A percentile compares a stretch with the other conserved stretches of the same genome.
phyloP scores from a whole-genome alignment of 2,113 vertebrate genomes.

The Oophaga pumilio region DNA sequence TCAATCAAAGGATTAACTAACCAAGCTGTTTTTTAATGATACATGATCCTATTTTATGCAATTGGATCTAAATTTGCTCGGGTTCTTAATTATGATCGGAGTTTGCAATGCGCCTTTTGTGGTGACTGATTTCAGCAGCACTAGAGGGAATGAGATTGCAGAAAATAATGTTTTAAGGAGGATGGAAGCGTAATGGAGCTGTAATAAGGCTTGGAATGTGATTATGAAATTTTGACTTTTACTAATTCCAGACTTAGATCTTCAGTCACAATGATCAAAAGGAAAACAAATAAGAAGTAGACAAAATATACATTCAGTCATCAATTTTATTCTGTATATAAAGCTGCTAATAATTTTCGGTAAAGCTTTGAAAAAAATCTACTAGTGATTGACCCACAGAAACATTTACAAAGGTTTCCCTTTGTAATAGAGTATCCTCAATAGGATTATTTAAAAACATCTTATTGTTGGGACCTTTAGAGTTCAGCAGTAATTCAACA shows the following conservation, averaged over 20 bases:
- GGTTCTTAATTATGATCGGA: constrained; percentile 4
- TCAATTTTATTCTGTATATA: neutral
- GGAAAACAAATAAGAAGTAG: neutral
- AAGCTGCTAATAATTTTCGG: neutral
- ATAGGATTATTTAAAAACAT: neutral
- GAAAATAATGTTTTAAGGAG: constrained; percentile 23
- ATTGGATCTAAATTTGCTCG: constrained; percentile 54
- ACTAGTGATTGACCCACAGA: neutral
- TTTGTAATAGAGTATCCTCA: neutral
- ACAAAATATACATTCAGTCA: too few species aligned
- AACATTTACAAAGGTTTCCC: neutral
- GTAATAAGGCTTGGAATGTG: constrained; percentile 1
- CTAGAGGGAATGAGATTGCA: constrained; percentile 11
- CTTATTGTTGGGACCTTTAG: neutral
- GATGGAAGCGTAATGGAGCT: neutral
- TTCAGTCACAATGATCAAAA: neutral
- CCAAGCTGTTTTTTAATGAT: constrained; percentile 62
- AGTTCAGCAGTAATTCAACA: neutral
- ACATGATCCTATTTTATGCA: constrained; percentile 61
- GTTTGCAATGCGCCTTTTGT: constrained; percentile 19
- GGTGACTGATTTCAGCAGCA: constrained; percentile 38
- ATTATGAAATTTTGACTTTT: neutral
- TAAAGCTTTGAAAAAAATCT: too few species aligned
- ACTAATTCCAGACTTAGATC: neutral
- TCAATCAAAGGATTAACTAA: constrained; percentile 67